phyloP scores from a whole-genome alignment of 1,140 invertebrate species.

The Drosophila parabipectinata region DNA sequence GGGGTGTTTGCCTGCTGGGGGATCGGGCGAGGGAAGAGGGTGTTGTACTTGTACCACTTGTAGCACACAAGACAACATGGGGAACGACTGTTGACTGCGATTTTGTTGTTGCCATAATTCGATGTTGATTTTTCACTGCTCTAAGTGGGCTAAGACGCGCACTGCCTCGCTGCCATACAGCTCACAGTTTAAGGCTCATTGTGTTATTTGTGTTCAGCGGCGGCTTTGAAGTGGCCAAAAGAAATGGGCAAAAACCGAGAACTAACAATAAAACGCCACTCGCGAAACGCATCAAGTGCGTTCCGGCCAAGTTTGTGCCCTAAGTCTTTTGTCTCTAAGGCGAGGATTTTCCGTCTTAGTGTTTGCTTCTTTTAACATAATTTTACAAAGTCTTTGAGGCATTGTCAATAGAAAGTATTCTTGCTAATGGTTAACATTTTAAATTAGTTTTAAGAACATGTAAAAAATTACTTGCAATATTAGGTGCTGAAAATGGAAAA shows the following conservation, averaged over 20 bases:
- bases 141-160: slow-evolving; percentile 69
- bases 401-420: not conserved
- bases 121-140: slow-evolving; percentile 76
- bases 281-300: slow-evolving; percentile 60
- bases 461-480: no score
- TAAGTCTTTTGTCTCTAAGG: slow-evolving; percentile 65
- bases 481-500: no score
- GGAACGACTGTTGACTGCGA: slow-evolving; percentile 39
- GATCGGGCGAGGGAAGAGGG: not conserved
- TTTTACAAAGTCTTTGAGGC: not conserved
- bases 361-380: slow-evolving; percentile 4
- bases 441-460: no score
- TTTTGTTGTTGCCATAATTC: slow-evolving; percentile 78
- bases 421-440: not conserved
- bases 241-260: slow-evolving; percentile 36
- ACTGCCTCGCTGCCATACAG: slow-evolving; percentile 7
- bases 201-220: slow-evolving; percentile 27
- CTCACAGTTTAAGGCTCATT: slow-evolving; percentile 17
- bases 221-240: slow-evolving; percentile 40
- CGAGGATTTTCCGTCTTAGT: slow-evolving; percentile 9
- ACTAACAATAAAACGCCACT: slow-evolving; percentile 13
- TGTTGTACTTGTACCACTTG: slow-evolving; percentile 38
- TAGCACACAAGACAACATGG: slow-evolving; percentile 33
- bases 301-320: slow-evolving; percentile 66
- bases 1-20: slow-evolving; percentile 1